Evolutionary conservation across 2,113 vertebrate genomes (phyloP).

Genomic region (Cygnus atratus): DNA sequence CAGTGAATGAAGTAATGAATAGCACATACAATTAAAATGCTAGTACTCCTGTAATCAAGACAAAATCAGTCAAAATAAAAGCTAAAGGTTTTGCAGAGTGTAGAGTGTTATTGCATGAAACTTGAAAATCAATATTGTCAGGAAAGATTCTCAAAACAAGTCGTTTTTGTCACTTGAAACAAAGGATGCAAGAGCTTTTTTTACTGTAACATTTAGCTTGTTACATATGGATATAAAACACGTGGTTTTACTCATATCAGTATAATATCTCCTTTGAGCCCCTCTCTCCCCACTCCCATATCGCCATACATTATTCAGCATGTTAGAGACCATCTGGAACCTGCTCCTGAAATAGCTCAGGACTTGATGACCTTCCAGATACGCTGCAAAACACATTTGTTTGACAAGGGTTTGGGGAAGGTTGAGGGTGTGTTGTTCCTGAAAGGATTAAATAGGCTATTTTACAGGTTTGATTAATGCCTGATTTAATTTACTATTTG

Average conservation of each 20-base stretch:
- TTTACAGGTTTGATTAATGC: constrained; percentile 45
- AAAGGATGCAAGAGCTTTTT: neutral
- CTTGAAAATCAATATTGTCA: neutral
- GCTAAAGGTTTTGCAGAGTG: neutral
- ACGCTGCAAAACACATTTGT: constrained; percentile 12
- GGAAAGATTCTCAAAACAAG: neutral
- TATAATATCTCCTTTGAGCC: neutral
- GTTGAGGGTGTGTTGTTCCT: neutral
- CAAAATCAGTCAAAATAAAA: neutral
- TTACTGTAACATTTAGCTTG: neutral
- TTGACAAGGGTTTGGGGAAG: constrained; percentile 41
- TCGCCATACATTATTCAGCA: constrained; percentile 53
- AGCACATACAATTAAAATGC: neutral
- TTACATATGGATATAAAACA: neutral
- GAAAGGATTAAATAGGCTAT: constrained; percentile 27
- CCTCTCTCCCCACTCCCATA: constrained; percentile 6
- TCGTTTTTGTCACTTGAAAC: neutral
- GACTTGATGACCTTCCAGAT: constrained; percentile 65
- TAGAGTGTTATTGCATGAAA: neutral
- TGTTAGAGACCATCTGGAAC: constrained; percentile 57
- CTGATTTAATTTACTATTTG: constrained; percentile 47
- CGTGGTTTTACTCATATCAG: neutral
- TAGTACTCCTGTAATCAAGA: neutral
- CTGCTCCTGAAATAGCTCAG: constrained; percentile 61
- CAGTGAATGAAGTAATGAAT: neutral